Evolutionary conservation across 2,888 invertebrate genomes (phyloP).

Genomic region (Cyaniris semiargus): DNA sequence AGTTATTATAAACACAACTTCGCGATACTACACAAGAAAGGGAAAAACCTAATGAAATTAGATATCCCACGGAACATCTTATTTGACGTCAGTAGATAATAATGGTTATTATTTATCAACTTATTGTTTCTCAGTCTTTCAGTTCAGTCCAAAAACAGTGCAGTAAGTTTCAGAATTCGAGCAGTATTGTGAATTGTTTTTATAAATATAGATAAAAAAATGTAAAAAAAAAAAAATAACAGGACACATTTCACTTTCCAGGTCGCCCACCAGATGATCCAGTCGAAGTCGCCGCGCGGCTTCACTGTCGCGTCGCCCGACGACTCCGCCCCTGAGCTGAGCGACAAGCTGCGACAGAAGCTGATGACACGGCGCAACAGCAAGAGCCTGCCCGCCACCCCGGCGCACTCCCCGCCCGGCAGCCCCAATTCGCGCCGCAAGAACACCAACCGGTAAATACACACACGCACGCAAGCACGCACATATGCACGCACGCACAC

Average conservation of each 20-base stretch:
- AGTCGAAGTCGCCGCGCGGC: constrained; percentile 66
- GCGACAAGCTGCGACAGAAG: constrained; percentile 53
- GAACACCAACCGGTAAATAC: constrained; percentile 80
- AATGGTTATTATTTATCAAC: too few species aligned
- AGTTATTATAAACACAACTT: too few species aligned
- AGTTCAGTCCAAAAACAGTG: too few species aligned
- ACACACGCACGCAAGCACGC: too few species aligned
- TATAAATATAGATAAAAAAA: background rate
- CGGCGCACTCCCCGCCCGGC: constrained; percentile 81
- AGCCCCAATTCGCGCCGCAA: constrained; percentile 82
- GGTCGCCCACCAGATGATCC: constrained; percentile 82
- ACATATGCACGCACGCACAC: too few species aligned
- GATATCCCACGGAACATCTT: too few species aligned
- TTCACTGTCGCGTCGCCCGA: constrained; percentile 66
- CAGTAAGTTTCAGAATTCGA: too few species aligned
- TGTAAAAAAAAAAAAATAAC: background rate
- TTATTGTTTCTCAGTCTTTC: too few species aligned
- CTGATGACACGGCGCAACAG: constrained; percentile 81
- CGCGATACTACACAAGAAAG: too few species aligned
- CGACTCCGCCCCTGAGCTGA: constrained; percentile 51
- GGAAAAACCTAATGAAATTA: too few species aligned
- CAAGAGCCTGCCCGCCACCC: constrained; percentile 86
- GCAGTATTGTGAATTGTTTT: too few species aligned
- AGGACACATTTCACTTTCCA: constrained; percentile 46
- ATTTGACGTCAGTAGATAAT: too few species aligned